phyloP scores from a whole-genome alignment of 2,888 invertebrate genomes.

The Hesperia comma region DNA sequence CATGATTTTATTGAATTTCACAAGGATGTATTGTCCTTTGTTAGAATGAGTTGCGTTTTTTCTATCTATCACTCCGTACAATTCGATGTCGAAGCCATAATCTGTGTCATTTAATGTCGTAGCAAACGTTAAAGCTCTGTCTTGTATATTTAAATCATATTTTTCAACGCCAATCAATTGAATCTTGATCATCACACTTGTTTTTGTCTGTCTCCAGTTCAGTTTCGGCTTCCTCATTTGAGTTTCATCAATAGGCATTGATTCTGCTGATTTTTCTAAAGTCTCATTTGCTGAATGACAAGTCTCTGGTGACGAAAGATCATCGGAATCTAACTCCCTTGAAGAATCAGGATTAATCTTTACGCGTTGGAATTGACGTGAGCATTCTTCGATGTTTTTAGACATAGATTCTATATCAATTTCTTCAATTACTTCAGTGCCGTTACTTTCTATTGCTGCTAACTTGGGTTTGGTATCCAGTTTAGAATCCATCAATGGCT shows the following conservation, averaged over 20 bases:
- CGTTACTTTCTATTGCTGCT: conserved; percentile 19
- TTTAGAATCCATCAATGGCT: conserved; percentile 19
- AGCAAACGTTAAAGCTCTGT: conserved; percentile 57
- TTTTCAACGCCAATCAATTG: conserved; percentile 60
- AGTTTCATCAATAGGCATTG: conserved; percentile 26
- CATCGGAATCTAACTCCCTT: conserved; percentile 55
- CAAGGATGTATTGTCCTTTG: conserved; percentile 69
- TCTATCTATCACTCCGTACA: conserved; percentile 65
- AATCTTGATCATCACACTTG: conserved; percentile 61
- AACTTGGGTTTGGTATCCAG: conserved; percentile 15
- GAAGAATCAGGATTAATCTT: conserved; percentile 18
- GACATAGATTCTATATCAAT: conserved; percentile 18
- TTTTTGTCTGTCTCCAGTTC: conserved; percentile 68
- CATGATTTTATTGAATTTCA: conserved; percentile 60
- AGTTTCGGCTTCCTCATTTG: conserved; percentile 59
- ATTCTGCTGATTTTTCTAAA: conserved; percentile 33
- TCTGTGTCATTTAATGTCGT: conserved; percentile 53
- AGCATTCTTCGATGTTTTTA: conserved; percentile 23
- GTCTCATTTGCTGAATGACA: conserved; percentile 15
- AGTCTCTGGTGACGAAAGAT: conserved; percentile 48
- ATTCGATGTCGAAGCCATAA: conserved; percentile 67
- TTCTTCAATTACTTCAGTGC: conserved; percentile 32
- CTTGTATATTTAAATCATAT: conserved; percentile 61
- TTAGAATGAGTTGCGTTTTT: conserved; percentile 56
- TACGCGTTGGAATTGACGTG: conserved; percentile 26